phyloP scores from a whole-genome alignment of 2,888 invertebrate genomes.

The Melipona bicolor region DNA sequence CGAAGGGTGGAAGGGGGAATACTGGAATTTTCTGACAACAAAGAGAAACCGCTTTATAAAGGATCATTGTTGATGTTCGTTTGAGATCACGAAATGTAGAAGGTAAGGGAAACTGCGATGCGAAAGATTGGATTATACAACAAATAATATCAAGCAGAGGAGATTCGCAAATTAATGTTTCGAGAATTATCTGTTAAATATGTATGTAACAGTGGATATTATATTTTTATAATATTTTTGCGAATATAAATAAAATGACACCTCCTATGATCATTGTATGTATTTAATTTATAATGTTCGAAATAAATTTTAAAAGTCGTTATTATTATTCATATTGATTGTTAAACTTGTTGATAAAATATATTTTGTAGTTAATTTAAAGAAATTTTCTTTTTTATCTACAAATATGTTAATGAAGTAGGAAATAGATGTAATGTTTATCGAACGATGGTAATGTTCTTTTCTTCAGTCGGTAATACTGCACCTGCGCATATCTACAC shows the following conservation, averaged over 20 bases:
- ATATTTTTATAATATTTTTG: not conserved
- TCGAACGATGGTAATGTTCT: not conserved
- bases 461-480: not conserved
- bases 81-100: not conserved
- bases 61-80: not conserved
- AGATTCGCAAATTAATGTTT: not conserved
- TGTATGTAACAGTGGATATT: not conserved
- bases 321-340: not conserved
- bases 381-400: not conserved
- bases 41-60: not conserved
- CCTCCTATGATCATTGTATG: too few relatives aligned
- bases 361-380: not conserved
- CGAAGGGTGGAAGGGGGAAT: not conserved
- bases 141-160: not conserved
- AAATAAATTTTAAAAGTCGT: not conserved
- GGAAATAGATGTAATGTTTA: not conserved
- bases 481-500: too few relatives aligned
- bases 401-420: not conserved
- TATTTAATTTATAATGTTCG: too few relatives aligned
- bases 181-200: too few relatives aligned
- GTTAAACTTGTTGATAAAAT: not conserved
- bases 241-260: not conserved
- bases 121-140: not conserved
- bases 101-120: not conserved
- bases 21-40: not conserved